Base-by-base conservation (phyloP, 1,140 invertebrate species). In the Nomia melanderi region DNA sequence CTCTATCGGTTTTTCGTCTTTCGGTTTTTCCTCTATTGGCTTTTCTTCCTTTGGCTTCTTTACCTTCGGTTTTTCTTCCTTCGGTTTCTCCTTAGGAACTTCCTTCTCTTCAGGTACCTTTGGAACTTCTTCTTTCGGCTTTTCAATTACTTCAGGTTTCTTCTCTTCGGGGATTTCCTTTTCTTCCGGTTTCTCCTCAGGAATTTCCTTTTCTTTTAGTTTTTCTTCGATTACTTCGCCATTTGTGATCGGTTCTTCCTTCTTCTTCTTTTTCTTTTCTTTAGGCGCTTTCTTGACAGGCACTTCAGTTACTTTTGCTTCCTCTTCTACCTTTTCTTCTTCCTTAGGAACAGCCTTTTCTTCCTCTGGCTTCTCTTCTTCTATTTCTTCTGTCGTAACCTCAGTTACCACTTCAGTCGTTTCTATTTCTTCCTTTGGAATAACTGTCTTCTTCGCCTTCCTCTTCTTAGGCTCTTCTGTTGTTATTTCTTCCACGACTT, bases 131-230 rank as follows among this genome's bases (percentile, higher is more conserved):
- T 90, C 79, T 90, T 88, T 85, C 3, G 73, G 77, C 44, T 75
- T 81, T 50, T 86, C 64, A 17, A 65, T 65, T 17, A 29, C 60
- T 23, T 59, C 29, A 29, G 77, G 66, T 12, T 78, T 47, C 47
- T 83, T 67, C 54, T 65, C 57, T n/a, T n/a, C n/a, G 2, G 57
- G 57, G 8, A 36, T 2, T n/a, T 87, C 63, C 60, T 90, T 88
- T 73, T 92, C 90, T 79, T 93, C 86, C 3, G 86, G 89, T 87
- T 88, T 91, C 23, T 84, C 60, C 67, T 84, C 36, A 2, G 12
- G 12, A 64, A 81, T 33, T 31, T 78, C 69, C 31, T 78, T 53
- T 6, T 80, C 72, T 14, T 82, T 63, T 6, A 63, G 69, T 44
- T 86, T 85, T 36, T 88, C 77, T 59, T 84, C 79, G 33, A 82